Evolutionary conservation across 2,888 invertebrate species (phyloP), one percentile per base, ranked within the genome.

Genomic region (Seira musarum): DNA sequence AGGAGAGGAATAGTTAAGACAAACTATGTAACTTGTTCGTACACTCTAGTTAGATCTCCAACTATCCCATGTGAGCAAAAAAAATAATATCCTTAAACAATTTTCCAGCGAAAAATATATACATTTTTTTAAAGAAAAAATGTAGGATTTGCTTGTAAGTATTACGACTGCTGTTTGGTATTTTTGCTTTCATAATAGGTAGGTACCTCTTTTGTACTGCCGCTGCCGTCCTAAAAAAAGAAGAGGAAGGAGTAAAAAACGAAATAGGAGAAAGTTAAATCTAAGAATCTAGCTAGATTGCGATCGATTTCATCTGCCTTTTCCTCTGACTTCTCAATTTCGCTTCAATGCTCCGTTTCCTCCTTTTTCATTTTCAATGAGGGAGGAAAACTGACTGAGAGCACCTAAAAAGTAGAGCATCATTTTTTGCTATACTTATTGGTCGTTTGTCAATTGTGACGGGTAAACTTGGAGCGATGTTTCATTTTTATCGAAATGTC

Each of bases 221-320:
- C n/a, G n/a, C n/a, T 30, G 8, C 30, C 30, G 15, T 13, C 15
- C 49, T 8, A 13, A 49, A 30, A 30, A 30, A 30, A 30, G 30
- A 5, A 30, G 30, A 30, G 8, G 8, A 30, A 30, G 30, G 2
- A 30, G 30, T 5, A 49, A 49, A n/a, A n/a, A 49, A 49, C 17
- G 49, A 49, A 49, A 49, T 49, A n/a, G 2, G 49, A 49, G 49
- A 49, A 49, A 49, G 49, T 49, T n/a, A 49, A 49, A 49, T 49
- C 49, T 13, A n/a, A 49, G 15, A 40, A 24, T 70, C 61, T 60
- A 60, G 70, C 61, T 35, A 60, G 70, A 70, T 70, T 70, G 61
- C 61, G 21, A 60, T 70, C 65, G 70, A 70, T 70, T 53, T 70
- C 61, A 17, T 53, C 60, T 70, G 49, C 49, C 49, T 49, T 49